Evolutionary conservation across 2,113 vertebrate genomes (phyloP).

Genomic region (Poicephalus meyeri): DNA sequence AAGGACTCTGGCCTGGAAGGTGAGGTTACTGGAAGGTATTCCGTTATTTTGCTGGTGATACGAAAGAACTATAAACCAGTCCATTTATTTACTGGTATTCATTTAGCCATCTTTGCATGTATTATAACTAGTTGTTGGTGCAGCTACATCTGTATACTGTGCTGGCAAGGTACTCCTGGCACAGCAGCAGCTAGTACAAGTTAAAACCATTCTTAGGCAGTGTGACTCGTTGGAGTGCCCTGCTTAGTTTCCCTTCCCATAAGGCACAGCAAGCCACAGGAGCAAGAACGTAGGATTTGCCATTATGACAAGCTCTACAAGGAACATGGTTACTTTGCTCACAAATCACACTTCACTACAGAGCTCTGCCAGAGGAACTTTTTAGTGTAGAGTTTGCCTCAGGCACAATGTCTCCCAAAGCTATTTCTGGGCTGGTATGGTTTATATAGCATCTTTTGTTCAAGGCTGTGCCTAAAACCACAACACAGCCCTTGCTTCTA

Average conservation of each 20-base stretch:
- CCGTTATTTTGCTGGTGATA: neutral
- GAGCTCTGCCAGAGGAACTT: neutral
- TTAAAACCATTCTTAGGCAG: neutral
- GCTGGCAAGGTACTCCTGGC: neutral
- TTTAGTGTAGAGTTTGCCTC: neutral
- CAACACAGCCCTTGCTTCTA: neutral
- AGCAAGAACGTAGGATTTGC: neutral
- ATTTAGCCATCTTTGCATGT: neutral
- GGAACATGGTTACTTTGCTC: neutral
- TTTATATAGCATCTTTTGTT: neutral
- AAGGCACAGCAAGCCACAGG: neutral
- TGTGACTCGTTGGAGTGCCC: neutral
- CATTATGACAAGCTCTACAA: rapidly evolving
- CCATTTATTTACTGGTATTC: rapidly evolving
- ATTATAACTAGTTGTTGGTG: rapidly evolving
- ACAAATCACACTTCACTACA: neutral
- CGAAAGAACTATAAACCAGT: rapidly evolving
- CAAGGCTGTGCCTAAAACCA: conserved; percentile 6
- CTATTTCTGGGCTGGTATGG: neutral
- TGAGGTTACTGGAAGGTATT: neutral
- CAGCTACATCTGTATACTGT: neutral
- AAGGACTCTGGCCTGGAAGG: neutral
- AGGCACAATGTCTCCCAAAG: neutral
- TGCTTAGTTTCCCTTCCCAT: neutral
- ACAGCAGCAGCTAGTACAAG: neutral